Percentiles rank a stretch among this genome's conserved stretches.
phyloP scores from a whole-genome alignment of 2,888 invertebrate genomes.

The Apeira syringaria region DNA sequence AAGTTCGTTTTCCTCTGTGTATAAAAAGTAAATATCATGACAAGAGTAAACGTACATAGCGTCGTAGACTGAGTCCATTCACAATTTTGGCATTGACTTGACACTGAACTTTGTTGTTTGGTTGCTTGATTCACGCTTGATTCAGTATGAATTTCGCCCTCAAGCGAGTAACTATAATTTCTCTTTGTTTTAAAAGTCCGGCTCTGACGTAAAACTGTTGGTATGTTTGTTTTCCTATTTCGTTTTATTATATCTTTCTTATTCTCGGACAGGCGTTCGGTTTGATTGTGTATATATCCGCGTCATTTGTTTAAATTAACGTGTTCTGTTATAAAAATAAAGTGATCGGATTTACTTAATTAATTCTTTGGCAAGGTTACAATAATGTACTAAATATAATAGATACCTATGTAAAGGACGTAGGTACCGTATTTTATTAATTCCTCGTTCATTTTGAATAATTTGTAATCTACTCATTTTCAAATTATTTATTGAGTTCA shows the following conservation, averaged over 20 bases:
- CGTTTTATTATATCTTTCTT: not conserved
- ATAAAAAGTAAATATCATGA: constrained; percentile 31
- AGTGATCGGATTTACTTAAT: not conserved
- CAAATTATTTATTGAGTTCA: no score
- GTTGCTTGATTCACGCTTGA: constrained; percentile 1
- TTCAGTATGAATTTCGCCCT: constrained; percentile 2
- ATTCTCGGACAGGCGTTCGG: not conserved
- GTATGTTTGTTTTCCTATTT: no score
- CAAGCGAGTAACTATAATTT: no score
- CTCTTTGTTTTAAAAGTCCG: not conserved
- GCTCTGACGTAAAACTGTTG: no score
- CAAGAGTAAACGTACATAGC: no score
- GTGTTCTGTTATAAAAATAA: constrained; percentile 13
- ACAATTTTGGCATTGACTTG: constrained; percentile 3
- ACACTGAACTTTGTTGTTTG: constrained; percentile 18
- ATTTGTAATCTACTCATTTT: no score
- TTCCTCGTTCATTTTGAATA: no score
- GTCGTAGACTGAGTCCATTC: constrained; percentile 8
- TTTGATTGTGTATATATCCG: constrained; percentile 9
- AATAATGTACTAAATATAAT: no score
- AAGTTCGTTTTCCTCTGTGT: constrained; percentile 10
- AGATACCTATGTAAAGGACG: no score
- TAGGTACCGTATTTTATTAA: no score
- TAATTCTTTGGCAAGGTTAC: constrained; percentile 10
- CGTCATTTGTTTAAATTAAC: constrained; percentile 14